A percentile compares a stretch with the other conserved stretches of the same genome.
Evolutionary conservation across 2,888 invertebrate species (phyloP).

Genomic region (Crematogaster levior): DNA sequence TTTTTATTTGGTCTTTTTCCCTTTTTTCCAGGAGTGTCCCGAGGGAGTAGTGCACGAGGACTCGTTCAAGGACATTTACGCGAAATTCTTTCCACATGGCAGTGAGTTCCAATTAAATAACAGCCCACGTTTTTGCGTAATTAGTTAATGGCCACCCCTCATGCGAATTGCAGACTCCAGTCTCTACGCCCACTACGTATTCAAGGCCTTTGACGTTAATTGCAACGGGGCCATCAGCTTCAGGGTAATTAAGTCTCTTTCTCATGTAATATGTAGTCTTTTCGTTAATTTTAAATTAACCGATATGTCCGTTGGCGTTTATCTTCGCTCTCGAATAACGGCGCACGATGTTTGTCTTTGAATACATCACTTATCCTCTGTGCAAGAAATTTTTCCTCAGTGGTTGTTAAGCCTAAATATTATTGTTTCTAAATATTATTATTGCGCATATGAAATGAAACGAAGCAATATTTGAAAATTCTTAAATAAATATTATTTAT

Average conservation of each 20-base stretch:
- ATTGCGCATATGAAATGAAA: neutral
- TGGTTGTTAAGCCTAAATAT: neutral
- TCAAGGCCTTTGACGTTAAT: slow-evolving; percentile 99
- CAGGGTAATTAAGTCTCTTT: slow-evolving; percentile 91
- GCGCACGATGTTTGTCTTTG: neutral
- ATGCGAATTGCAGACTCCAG: slow-evolving; percentile 92
- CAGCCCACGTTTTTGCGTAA: slow-evolving; percentile 64
- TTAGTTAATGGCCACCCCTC: slow-evolving; percentile 68
- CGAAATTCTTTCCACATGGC: slow-evolving; percentile 99
- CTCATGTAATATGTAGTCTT: slow-evolving; percentile 28
- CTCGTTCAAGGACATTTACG: slow-evolving; percentile 98
- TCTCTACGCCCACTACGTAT: slow-evolving; percentile 99
- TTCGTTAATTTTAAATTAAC: slow-evolving; percentile 38
- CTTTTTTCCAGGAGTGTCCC: slow-evolving; percentile 95
- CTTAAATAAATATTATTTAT: neutral
- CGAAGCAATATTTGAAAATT: neutral
- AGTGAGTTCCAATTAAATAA: slow-evolving; percentile 90
- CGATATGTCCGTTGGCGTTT: neutral
- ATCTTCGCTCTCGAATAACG: neutral
- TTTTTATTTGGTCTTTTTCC: slow-evolving; percentile 24
- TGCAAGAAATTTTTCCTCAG: neutral
- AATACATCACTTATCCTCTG: neutral
- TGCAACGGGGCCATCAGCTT: slow-evolving; percentile 99
- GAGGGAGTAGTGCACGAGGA: slow-evolving; percentile 99
- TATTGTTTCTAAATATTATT: neutral